Evolutionary conservation across 2,888 invertebrate genomes (phyloP).

Genomic region (Andricus quercusramuli): DNA sequence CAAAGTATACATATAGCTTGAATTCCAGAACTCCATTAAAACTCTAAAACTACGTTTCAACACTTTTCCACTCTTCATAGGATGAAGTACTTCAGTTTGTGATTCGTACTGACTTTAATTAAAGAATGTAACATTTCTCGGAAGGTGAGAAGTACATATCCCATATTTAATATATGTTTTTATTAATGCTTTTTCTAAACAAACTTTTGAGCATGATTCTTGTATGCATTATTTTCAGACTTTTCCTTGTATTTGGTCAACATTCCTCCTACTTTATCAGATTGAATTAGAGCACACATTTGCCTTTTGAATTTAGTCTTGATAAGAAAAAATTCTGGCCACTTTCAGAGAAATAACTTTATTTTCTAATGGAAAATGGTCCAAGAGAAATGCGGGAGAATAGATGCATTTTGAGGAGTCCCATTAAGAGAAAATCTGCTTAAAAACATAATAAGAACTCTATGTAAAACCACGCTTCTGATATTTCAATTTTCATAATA

Average conservation of each 20-base stretch:
- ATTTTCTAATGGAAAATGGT: neutral
- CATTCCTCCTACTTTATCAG: constrained; percentile 9
- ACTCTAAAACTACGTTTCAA: constrained; percentile 22
- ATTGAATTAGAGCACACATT: neutral
- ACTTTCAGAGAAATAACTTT: neutral
- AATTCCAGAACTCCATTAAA: constrained; percentile 29
- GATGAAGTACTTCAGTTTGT: neutral
- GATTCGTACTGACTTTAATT: neutral
- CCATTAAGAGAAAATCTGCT: constrained; percentile 17
- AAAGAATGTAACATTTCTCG: neutral
- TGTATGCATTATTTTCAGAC: neutral
- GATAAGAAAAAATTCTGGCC: constrained; percentile 5
- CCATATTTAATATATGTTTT: neutral
- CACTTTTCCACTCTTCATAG: constrained; percentile 3
- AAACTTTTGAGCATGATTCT: too few relatives aligned
- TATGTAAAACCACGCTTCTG: neutral
- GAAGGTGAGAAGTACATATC: neutral
- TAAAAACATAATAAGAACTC: neutral
- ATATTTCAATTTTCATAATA: constrained; percentile 23
- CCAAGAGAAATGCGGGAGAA: neutral
- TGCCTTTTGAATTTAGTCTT: neutral
- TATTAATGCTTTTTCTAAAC: neutral
- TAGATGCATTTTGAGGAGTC: neutral
- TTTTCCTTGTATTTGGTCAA: constrained; percentile 3
- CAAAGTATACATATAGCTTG: neutral